Conservation (phyloP, 2,797 vertebrate species). For the Hemitrygon akajei region DNA sequence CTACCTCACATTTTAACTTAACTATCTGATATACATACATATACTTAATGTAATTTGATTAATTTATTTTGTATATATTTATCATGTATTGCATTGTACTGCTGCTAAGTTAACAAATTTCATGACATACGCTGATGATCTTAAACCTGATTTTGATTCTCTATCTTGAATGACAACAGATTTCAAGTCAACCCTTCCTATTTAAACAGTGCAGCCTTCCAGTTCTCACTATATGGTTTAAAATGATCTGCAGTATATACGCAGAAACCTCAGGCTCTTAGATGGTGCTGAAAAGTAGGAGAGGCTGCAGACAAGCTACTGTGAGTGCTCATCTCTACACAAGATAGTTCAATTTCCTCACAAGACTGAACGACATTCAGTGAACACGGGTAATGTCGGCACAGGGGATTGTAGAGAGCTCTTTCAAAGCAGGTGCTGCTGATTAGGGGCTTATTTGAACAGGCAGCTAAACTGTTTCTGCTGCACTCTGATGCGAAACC, state of each 20-base stretch:
- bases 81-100: too few species aligned
- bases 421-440: neutral
- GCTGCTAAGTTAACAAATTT: too few species aligned
- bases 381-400: neutral
- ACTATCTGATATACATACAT: too few species aligned
- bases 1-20: too few species aligned
- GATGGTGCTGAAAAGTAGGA: neutral
- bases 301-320: neutral
- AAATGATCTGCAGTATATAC: neutral
- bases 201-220: neutral
- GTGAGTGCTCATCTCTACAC: neutral
- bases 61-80: too few species aligned
- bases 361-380: neutral
- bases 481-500: neutral
- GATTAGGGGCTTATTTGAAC: conserved; percentile 17
- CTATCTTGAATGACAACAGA: neutral
- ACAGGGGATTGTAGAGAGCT: neutral
- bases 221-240: neutral
- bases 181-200: neutral
- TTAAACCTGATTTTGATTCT: too few species aligned
- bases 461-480: neutral
- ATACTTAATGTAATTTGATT: too few species aligned
- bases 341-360: neutral
- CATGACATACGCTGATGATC: too few species aligned
- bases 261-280: neutral